Evolutionary conservation across 2,113 vertebrate genomes (phyloP).

Genomic region (Silurus meridionalis): DNA sequence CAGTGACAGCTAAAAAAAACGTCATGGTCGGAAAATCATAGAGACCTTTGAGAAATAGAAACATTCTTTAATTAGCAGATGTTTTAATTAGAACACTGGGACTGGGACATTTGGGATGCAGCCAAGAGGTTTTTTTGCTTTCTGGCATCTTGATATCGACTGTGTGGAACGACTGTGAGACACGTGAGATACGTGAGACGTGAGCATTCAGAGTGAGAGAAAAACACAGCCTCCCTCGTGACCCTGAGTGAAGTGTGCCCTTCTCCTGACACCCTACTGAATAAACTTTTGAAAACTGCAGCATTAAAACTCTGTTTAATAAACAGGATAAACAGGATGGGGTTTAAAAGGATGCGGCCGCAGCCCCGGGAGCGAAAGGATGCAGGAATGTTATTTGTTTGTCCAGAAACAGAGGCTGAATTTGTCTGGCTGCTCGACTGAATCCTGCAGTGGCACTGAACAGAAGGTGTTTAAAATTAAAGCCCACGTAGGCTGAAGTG

Average conservation of each 20-base stretch:
- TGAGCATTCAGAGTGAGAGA: too few species aligned
- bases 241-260: constrained; percentile 55
- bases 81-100: neutral
- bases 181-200: constrained; percentile 43
- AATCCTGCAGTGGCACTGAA: constrained; percentile 59
- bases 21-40: neutral
- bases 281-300: constrained; percentile 70
- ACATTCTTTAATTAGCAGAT: too few species aligned
- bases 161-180: neutral
- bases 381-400: constrained; percentile 65
- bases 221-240: constrained; percentile 62
- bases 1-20: neutral
- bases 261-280: constrained; percentile 53
- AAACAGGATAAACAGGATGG: constrained; percentile 62
- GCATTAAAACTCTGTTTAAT: constrained; percentile 64
- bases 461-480: constrained; percentile 69
- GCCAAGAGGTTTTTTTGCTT: neutral
- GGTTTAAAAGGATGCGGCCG: constrained; percentile 56
- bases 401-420: constrained; percentile 54
- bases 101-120: neutral
- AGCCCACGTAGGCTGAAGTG: constrained; percentile 68
- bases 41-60: too few species aligned
- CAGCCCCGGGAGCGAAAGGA: constrained; percentile 51
- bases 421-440: constrained; percentile 48
- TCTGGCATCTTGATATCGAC: neutral